Percentiles rank a stretch among this genome's conserved stretches.
phyloP scores from a whole-genome alignment of 1,140 invertebrate genomes.

The Argopecten irradians region DNA sequence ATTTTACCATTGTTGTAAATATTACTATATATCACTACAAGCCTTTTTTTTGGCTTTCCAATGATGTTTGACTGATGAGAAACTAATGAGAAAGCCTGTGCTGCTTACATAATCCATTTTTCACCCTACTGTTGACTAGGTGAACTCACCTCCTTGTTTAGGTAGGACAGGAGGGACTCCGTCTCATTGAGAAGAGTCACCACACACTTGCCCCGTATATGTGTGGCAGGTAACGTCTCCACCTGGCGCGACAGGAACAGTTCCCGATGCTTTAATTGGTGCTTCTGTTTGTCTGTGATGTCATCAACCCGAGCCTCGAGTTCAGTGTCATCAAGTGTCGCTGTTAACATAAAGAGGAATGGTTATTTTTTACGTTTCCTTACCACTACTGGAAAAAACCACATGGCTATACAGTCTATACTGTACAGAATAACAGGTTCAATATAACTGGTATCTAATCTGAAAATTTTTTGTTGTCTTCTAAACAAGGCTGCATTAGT shows the following conservation, averaged over 20 bases:
- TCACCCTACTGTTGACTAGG: neutral
- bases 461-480: no score
- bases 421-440: no score
- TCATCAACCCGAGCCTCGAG: constrained; percentile 79
- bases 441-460: no score
- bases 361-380: neutral
- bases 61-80: no score
- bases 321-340: constrained; percentile 64
- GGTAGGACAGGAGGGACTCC: constrained; percentile 95
- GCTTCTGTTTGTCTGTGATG: constrained; percentile 81
- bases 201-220: constrained; percentile 99
- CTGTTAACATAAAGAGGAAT: constrained; percentile 30
- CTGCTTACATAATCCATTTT: no score
- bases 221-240: constrained; percentile 97
- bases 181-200: constrained; percentile 99
- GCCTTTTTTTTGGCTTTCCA: no score
- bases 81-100: no score
- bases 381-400: neutral
- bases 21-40: no score
- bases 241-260: constrained; percentile 98
- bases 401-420: neutral
- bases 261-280: constrained; percentile 98
- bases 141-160: constrained; percentile 92
- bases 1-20: no score
- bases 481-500: no score